phyloP scores from a whole-genome alignment of 2,797 vertebrate genomes.

The Silurus aristotelis region DNA sequence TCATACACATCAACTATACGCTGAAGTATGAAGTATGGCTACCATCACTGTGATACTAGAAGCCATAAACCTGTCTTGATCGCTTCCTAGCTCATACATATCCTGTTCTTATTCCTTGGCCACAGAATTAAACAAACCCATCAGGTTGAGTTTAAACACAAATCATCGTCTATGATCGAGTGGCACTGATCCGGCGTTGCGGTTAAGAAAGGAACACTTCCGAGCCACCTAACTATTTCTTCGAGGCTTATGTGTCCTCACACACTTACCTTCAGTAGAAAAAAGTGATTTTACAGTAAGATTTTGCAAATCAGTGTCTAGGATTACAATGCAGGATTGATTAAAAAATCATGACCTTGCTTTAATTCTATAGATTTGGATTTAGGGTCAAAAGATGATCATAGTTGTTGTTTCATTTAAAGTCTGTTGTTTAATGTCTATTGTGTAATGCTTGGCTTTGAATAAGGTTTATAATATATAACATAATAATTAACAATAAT shows the following conservation, averaged over 20 bases:
- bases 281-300: not conserved
- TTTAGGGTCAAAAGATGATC: not conserved
- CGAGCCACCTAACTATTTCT: not conserved
- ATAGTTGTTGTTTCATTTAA: not conserved
- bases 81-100: constrained; percentile 49
- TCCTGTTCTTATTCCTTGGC: constrained; percentile 47
- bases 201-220: constrained; percentile 14
- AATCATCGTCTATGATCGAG: constrained; percentile 47
- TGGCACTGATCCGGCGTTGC: constrained; percentile 32
- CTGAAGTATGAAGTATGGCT: constrained; percentile 62
- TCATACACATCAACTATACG: constrained; percentile 62
- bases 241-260: not conserved
- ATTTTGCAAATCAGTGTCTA: not conserved
- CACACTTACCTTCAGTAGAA: not conserved
- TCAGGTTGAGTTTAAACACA: constrained; percentile 45
- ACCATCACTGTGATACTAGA: constrained; percentile 57
- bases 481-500: no score
- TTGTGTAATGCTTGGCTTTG: not conserved
- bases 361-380: not conserved
- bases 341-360: not conserved
- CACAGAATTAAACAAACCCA: constrained; percentile 55
- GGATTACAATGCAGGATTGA: not conserved
- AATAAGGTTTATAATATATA: not conserved
- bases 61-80: constrained; percentile 53
- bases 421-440: not conserved